Conservation (phyloP, 2,797 vertebrate species). For the Acestrorhynchus altus region DNA sequence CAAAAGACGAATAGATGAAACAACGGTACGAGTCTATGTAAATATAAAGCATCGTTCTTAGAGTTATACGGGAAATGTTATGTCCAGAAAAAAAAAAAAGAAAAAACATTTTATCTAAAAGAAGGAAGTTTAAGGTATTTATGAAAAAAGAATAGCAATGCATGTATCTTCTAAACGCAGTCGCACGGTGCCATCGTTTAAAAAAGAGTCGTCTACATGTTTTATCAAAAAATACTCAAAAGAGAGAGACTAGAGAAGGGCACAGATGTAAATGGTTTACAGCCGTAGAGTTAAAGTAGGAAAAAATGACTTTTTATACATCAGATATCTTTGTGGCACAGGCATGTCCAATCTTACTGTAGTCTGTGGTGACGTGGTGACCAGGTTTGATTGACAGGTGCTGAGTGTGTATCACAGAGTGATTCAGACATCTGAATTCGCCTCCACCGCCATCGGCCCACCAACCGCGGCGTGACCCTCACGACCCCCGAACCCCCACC, state of each 20-base stretch:
- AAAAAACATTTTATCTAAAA: slow-evolving; percentile 76
- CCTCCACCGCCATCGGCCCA: slow-evolving; percentile 60
- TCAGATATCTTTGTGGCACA: slow-evolving; percentile 77
- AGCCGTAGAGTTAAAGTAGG: slow-evolving; percentile 59
- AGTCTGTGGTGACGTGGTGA: slow-evolving; percentile 77
- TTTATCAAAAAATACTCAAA: slow-evolving; percentile 71
- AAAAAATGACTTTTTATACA: slow-evolving; percentile 64
- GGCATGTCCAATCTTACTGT: slow-evolving; percentile 87
- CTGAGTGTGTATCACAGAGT: slow-evolving; percentile 51
- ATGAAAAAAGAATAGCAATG: slow-evolving; percentile 72
- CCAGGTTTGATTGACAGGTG: slow-evolving; percentile 53
- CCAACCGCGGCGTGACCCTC: slow-evolving; percentile 55
- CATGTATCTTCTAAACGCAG: slow-evolving; percentile 87
- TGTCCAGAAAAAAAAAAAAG: slow-evolving; percentile 72
- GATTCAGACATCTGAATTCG: slow-evolving; percentile 30
- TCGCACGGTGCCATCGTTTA: slow-evolving; percentile 83
- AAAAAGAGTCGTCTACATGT: slow-evolving; percentile 79
- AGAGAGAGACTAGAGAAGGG: slow-evolving; percentile 57
- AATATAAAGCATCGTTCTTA: slow-evolving; percentile 79
- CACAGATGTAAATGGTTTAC: slow-evolving; percentile 69
- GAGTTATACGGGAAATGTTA: slow-evolving; percentile 73
- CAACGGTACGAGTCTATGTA: slow-evolving; percentile 72
- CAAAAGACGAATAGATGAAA: slow-evolving; percentile 60
- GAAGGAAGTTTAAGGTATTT: slow-evolving; percentile 74
- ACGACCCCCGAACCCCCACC: slow-evolving; percentile 63